A percentile compares a stretch with the other conserved stretches of the same genome.
These are phyloP conservation scores for Cantharis rustica DNA, from an alignment of 2,888 invertebrate genomes.

Conservation along the genomic window DNA sequence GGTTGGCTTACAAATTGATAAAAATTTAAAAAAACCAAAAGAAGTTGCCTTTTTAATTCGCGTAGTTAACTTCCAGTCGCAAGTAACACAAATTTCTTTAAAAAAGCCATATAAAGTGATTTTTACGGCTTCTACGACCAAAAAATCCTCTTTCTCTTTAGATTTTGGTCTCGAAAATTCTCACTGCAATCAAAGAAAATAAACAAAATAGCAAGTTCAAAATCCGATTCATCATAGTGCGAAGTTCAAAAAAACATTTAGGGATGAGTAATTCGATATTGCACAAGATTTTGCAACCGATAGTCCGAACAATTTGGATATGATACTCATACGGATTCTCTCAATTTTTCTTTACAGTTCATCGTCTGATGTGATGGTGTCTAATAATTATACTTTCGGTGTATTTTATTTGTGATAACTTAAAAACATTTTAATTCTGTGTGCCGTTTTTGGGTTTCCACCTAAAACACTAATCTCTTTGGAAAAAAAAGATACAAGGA, in stretches of 20 bases:
- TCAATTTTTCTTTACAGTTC: no score
- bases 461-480: no score
- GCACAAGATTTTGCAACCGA: not conserved
- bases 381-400: no score
- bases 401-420: no score
- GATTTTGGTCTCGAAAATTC: not conserved
- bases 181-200: not conserved
- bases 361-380: no score
- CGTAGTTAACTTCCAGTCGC: not conserved
- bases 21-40: not conserved
- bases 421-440: no score
- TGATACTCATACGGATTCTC: no score
- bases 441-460: no score
- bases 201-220: not conserved
- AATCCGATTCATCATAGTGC: not conserved
- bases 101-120: not conserved
- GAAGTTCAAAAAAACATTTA: not conserved
- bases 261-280: not conserved
- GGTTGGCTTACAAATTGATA: not conserved
- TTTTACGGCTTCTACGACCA: not conserved
- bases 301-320: no score
- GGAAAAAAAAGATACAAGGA: no score
- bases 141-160: not conserved
- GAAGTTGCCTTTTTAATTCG: not conserved
- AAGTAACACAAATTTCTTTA: not conserved